Evolutionary conservation across 2,888 invertebrate genomes (phyloP), one percentile per base, ranked within the genome.

Genomic region (Hypsopygia costalis): DNA sequence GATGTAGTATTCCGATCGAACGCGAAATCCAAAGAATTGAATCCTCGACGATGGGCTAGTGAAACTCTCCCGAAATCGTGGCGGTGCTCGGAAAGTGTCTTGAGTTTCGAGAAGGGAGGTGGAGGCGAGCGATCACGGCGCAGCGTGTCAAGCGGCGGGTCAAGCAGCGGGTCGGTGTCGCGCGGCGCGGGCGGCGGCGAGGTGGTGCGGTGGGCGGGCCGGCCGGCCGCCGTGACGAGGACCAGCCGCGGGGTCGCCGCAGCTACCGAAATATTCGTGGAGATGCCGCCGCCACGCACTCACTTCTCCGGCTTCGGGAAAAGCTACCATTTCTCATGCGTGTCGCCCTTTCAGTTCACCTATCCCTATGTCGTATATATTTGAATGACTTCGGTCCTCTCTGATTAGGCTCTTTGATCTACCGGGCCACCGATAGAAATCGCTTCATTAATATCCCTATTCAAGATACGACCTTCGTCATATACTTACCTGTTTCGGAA

Each of bases 321-420:
- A 55, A 87, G 85, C 66, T 88, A 88, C 76, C 88, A 88, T 69
- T 86, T 80, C 85, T 88, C 88, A 73, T 88, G 88, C 71, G 88
- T 88, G 72, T 88, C 88, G 58, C 88, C 88, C 46, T 88, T 88
- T 63, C 83, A 87, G 51, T 88, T 88, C 62, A 83, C 79, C 7
- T 88, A 87, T 55, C 88, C 88, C 4, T 78, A 88, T 54, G 85
- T 88, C 39, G 88, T 88, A 8, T 88, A 87, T 51, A 88, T 88
- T 57, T 88, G 68, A 85, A 63, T 31, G 20, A 6, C 30, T 33
- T 25, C 11, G 10, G 11, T 1, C 27, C 21, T 30, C 11, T n/a
- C n/a, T n/a, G n/a, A 11, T 1, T 21, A 38, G 31, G 11, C 31
- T 11, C 2, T 31, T 11, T 31, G 2, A 31, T 25, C 8, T 9